phyloP scores from a whole-genome alignment of 2,113 vertebrate species.

The Lates calcarifer region DNA sequence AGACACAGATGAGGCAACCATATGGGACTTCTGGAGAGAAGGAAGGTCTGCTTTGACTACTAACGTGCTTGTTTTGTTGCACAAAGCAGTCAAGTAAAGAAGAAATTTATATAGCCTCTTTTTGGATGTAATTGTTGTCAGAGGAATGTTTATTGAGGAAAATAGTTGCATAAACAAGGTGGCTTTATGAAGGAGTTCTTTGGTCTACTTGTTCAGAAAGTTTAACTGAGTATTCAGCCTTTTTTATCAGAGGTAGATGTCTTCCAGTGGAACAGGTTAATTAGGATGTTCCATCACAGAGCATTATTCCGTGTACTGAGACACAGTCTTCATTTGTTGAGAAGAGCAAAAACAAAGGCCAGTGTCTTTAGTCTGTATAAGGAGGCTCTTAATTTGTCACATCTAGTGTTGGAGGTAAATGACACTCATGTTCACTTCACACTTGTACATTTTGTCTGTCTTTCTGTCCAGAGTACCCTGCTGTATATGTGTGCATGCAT shows the following conservation, averaged over 20 bases:
- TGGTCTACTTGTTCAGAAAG: background rate
- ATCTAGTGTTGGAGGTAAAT: background rate
- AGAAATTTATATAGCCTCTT: background rate
- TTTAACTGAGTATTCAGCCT: background rate
- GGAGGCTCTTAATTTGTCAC: background rate
- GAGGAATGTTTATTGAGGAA: background rate
- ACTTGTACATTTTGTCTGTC: background rate
- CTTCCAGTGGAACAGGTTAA: background rate
- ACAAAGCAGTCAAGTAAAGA: background rate
- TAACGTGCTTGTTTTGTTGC: background rate
- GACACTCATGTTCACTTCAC: background rate
- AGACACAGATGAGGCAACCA: background rate
- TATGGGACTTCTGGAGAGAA: background rate
- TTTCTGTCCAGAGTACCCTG: background rate
- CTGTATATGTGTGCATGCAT: background rate
- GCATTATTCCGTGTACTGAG: background rate
- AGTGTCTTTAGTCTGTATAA: background rate
- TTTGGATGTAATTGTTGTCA: background rate
- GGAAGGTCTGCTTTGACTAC: background rate
- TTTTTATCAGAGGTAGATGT: background rate
- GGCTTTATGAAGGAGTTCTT: background rate
- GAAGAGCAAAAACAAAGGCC: background rate
- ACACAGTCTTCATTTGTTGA: slow-evolving; percentile 8
- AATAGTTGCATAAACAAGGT: background rate
- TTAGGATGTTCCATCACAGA: background rate